phyloP scores from a whole-genome alignment of 2,888 invertebrate species.

The Theristus sp. region DNA sequence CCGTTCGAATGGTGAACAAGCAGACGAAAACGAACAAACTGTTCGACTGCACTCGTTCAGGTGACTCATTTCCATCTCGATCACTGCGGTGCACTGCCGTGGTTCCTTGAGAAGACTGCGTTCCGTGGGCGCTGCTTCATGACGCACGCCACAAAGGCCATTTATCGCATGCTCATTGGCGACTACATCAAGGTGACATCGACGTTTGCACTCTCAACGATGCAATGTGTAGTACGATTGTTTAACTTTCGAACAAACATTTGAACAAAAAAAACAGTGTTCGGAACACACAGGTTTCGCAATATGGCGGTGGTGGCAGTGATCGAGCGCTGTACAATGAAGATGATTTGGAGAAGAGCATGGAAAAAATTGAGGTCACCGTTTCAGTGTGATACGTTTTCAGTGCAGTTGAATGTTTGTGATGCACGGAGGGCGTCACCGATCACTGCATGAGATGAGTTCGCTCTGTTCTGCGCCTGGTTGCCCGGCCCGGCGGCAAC shows the following conservation, averaged over 20 bases:
- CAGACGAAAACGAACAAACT: not conserved
- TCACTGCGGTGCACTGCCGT: constrained; percentile 90
- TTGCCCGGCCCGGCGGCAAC: no score
- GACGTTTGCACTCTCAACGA: no score
- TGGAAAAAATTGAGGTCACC: constrained; percentile 96
- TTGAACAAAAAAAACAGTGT: no score
- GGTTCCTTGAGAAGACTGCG: constrained; percentile 88
- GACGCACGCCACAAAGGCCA: constrained; percentile 99
- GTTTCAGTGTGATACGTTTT: constrained; percentile 40
- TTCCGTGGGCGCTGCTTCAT: constrained; percentile 86
- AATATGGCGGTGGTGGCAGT: constrained; percentile 17
- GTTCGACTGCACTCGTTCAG: constrained; percentile 5
- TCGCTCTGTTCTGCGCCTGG: no score
- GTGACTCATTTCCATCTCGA: constrained; percentile 64
- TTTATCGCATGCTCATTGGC: constrained; percentile 89
- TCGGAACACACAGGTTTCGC: constrained; percentile 17
- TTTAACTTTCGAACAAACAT: no score
- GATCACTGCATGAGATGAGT: no score
- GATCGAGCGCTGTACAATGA: constrained; percentile 72
- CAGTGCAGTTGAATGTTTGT: no score
- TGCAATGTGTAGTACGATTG: no score
- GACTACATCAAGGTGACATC: constrained; percentile 97
- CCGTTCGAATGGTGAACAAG: not conserved
- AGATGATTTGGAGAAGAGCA: constrained; percentile 82
- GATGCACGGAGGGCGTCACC: no score